Evolutionary conservation across 2,888 invertebrate genomes (phyloP).

Genomic region (Branchipolynoe longqiensis): DNA sequence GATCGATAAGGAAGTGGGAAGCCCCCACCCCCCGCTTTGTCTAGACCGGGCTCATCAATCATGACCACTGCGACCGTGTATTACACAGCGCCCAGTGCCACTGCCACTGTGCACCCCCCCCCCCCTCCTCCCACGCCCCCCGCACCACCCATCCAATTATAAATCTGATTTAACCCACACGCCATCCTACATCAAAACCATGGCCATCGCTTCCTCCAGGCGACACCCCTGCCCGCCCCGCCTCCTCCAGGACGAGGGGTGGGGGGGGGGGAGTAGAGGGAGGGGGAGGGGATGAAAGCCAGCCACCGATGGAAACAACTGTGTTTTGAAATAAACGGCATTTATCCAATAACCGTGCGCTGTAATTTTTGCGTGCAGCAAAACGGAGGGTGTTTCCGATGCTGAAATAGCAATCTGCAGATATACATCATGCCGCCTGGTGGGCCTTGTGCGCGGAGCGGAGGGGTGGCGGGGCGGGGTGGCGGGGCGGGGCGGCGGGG

Average conservation of each 20-base stretch:
- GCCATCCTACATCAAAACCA: neutral
- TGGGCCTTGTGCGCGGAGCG: no score
- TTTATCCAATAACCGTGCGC: neutral
- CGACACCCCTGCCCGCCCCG: neutral
- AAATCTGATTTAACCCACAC: slow-evolving; percentile 34
- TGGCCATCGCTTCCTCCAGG: neutral
- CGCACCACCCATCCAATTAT: slow-evolving; percentile 51
- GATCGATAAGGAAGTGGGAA: slow-evolving; percentile 41
- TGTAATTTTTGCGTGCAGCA: no score
- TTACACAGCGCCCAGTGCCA: slow-evolving; percentile 24
- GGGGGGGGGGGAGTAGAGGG: no score
- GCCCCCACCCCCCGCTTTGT: slow-evolving; percentile 41
- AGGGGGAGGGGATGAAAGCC: neutral
- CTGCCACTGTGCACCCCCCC: no score
- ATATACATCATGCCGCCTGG: no score
- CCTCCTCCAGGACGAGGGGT: no score
- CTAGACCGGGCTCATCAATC: slow-evolving; percentile 39
- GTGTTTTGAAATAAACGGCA: neutral
- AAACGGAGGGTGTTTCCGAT: no score
- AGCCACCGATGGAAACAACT: slow-evolving; percentile 18
- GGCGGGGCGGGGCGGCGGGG: neutral
- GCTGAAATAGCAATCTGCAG: no score
- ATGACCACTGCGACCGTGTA: slow-evolving; percentile 20
- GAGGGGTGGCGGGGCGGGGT: no score
- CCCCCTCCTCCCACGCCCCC: neutral